Percentiles rank a stretch among this genome's conserved stretches.
These are phyloP conservation scores for Gymnogyps californianus DNA, from an alignment of 2,113 vertebrate genomes.

Conservation along the genomic window DNA sequence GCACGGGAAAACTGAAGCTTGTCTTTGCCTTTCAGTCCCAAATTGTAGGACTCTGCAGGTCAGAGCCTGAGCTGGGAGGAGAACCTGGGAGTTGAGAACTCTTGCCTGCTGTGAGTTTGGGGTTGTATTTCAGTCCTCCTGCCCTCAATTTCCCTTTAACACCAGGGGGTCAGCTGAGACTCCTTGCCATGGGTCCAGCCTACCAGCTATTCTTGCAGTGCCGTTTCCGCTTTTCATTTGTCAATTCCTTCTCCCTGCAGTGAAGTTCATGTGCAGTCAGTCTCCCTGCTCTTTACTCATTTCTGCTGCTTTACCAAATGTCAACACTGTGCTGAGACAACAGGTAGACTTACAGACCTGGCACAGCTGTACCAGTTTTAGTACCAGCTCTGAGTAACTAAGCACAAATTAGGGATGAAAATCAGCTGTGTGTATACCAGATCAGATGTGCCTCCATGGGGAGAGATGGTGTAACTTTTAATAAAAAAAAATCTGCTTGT, in stretches of 20 bases:
- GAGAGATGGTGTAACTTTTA: neutral
- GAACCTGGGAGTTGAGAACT: neutral
- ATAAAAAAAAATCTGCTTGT: neutral
- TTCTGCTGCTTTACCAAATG: neutral
- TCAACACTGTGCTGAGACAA: neutral
- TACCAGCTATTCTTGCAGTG: neutral
- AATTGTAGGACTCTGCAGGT: neutral
- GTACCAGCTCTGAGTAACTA: neutral
- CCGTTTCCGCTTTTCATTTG: neutral
- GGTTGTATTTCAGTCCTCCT: neutral
- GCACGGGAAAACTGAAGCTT: neutral
- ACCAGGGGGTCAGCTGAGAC: neutral
- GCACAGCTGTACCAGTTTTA: neutral
- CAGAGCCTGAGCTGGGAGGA: neutral
- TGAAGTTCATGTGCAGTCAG: neutral
- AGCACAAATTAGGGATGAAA: neutral
- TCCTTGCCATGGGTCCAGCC: neutral
- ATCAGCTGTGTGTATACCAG: neutral
- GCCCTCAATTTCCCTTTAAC: neutral
- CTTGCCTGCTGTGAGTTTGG: neutral
- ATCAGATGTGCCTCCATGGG: neutral
- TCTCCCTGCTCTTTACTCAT: neutral
- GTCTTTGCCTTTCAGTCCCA: neutral
- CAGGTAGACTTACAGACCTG: neutral
- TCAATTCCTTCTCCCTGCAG: neutral